A percentile compares a stretch with the other conserved stretches of the same genome.
phyloP scores from a whole-genome alignment of 1,140 invertebrate species.

The Anastatus disparis region DNA sequence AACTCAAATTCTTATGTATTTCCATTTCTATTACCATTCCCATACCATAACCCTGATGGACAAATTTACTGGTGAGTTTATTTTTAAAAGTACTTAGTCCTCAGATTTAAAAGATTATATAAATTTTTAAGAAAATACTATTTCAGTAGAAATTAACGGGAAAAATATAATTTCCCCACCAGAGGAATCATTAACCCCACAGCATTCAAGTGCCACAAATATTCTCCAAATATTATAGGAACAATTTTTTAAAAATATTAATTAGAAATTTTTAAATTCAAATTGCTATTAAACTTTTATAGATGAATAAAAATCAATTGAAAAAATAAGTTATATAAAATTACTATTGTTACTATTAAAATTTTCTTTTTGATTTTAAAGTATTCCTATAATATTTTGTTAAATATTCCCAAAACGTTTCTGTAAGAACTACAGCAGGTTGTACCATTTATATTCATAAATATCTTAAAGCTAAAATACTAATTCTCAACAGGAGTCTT shows the following conservation, averaged over 20 bases:
- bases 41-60: constrained; percentile 21
- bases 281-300: too few relatives aligned
- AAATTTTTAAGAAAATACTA: constrained; percentile 9
- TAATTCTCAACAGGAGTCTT: too few relatives aligned
- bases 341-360: too few relatives aligned
- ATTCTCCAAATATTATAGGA: constrained; percentile 8
- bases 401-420: constrained; percentile 8
- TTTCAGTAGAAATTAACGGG: neutral
- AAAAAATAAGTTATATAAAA: too few relatives aligned
- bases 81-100: neutral
- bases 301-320: too few relatives aligned
- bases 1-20: neutral
- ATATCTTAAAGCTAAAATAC: constrained; percentile 25
- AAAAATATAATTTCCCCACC: constrained; percentile 1
- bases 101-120: neutral
- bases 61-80: neutral
- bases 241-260: neutral
- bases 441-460: constrained; percentile 44
- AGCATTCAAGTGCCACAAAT: neutral
- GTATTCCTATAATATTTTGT: neutral
- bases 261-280: too few relatives aligned
- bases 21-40: constrained; percentile 17
- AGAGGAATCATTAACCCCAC: neutral
- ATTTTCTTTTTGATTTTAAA: too few relatives aligned
- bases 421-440: neutral